A percentile compares a stretch with the other conserved stretches of the same genome.
Conservation (phyloP, 2,888 invertebrate species). For the Laspeyria flexula region DNA sequence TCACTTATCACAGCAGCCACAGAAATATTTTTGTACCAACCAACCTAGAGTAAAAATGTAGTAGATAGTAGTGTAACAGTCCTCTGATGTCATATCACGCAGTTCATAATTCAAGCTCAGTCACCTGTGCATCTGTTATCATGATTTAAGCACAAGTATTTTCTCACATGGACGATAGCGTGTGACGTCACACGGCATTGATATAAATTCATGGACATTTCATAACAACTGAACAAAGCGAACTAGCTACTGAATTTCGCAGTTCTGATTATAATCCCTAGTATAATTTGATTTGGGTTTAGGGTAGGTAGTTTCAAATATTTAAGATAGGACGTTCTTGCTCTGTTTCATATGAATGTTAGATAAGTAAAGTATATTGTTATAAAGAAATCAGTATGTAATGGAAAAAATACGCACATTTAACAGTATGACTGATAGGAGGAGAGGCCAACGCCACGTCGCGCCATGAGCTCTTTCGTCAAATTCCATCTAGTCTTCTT, state of each 20-base stretch:
- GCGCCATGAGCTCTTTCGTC: constrained; percentile 58
- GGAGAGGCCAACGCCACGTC: constrained; percentile 77
- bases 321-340: background rate
- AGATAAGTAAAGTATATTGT: too few species aligned
- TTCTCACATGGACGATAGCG: constrained; percentile 20
- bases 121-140: constrained; percentile 22
- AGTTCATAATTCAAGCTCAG: constrained; percentile 26
- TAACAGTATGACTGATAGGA: constrained; percentile 69
- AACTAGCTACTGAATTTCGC: background rate
- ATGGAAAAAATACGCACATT: constrained; percentile 66
- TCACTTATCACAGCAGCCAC: too few species aligned
- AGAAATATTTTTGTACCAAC: too few species aligned
- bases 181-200: constrained; percentile 42
- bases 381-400: background rate
- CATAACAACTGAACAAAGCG: constrained; percentile 18
- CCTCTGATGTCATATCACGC: constrained; percentile 25
- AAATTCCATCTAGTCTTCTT: constrained; percentile 71
- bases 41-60: too few species aligned
- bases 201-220: constrained; percentile 37
- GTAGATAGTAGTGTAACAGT: background rate
- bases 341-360: background rate
- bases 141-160: constrained; percentile 11
- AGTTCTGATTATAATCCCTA: background rate
- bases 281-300: too few species aligned
- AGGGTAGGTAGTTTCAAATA: background rate